Evolutionary conservation across 2,888 invertebrate species (phyloP), one percentile per base, ranked within the genome.

Genomic region (Nomada ruficornis): DNA sequence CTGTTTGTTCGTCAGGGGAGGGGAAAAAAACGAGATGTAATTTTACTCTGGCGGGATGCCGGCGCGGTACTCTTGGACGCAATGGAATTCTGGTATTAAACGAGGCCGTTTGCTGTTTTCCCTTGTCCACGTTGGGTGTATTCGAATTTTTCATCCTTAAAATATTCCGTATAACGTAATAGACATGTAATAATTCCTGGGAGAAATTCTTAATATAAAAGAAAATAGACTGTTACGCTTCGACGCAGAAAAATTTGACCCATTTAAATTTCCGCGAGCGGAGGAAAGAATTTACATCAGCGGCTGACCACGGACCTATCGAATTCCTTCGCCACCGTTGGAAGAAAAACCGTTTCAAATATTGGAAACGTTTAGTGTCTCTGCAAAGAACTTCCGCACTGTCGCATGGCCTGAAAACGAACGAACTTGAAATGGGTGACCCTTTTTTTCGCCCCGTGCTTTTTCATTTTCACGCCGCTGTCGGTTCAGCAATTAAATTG

Each of bases 61-160:
- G 7, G 23, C 11, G 15, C 23, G 9, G 55, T n/a, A 15, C 52
- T 9, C 3, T 63, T 11, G 55, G 60, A 29, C 18, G 2, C 42
- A 57, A 42, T 15, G 69, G 26, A 77, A 77, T 67, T 67, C n/a
- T 13, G 44, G 47, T 50, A 62, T 55, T 62, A 52, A 71, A 60
- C 70, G 52, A 15, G 26, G 15, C 44, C 59, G 20, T 60, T 62
- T 54, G 18, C 54, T 13, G 29, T 36, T 52, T 26, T 18, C 68
- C 36, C 23, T 3, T 4, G 15, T 11, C 47, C 7, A 55, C 42
- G 52, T 79, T 54, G 29, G 54, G 59, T 9, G 63, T 26, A 54
- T 76, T 70, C 50, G 64, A 70, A 64, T 64, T 64, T 44, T 36
- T 9, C 29, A 59, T n/a, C 64, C 52, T 52, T 76, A 59, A 65